Percentiles rank a stretch among this genome's conserved stretches.
Evolutionary conservation across 2,888 invertebrate species (phyloP).

Genomic region (Cerceris ruficornis): DNA sequence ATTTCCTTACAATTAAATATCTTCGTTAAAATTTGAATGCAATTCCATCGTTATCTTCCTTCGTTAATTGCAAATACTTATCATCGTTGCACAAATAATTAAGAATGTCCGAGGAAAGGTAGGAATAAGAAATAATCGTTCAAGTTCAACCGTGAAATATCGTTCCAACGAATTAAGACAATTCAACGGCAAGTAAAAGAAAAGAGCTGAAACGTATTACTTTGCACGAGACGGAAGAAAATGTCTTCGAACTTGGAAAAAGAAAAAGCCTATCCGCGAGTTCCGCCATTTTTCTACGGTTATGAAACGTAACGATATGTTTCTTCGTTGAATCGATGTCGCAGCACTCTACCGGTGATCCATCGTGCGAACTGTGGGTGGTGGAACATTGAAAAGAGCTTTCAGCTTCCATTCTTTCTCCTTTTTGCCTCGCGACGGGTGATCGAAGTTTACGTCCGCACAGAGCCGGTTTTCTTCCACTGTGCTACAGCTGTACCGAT

Average conservation of each 20-base stretch:
- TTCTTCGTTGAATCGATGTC: slow-evolving; percentile 28
- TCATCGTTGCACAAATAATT: too few species aligned
- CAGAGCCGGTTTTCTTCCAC: slow-evolving; percentile 13
- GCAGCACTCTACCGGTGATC: slow-evolving; percentile 21
- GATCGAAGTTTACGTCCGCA: slow-evolving; percentile 33
- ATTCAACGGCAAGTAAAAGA: too few species aligned
- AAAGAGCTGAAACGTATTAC: too few species aligned
- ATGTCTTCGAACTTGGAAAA: not conserved
- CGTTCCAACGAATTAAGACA: not conserved
- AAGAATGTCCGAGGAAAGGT: too few species aligned
- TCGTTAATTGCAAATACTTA: too few species aligned
- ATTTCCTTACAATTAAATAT: too few species aligned
- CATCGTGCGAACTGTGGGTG: slow-evolving; percentile 35
- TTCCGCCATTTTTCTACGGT: not conserved
- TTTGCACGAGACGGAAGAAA: not conserved
- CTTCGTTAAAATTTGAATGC: too few species aligned
- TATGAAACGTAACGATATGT: slow-evolving; percentile 4
- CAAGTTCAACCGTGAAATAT: not conserved
- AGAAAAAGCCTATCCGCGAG: not conserved
- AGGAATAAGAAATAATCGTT: too few species aligned
- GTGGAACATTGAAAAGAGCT: slow-evolving; percentile 50
- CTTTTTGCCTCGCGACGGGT: slow-evolving; percentile 30
- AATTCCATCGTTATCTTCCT: too few species aligned
- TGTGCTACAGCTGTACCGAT: slow-evolving; percentile 3
- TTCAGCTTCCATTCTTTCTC: slow-evolving; percentile 40